These are phyloP conservation scores for Agrenia bidenticulata DNA, from an alignment of 2,888 invertebrate genomes.

Conservation along the genomic window DNA sequence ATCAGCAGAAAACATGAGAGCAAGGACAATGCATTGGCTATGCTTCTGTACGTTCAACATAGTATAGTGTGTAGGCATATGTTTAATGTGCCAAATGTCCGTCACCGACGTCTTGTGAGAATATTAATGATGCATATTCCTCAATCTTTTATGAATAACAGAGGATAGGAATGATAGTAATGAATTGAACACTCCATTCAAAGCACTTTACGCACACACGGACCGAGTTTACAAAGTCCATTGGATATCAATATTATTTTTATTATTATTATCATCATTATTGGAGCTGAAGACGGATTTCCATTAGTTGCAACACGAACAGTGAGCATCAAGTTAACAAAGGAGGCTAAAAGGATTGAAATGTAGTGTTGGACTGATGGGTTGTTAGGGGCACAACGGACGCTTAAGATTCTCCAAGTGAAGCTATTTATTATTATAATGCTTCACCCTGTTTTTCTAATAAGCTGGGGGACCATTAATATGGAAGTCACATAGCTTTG, in stretches of 20 bases:
- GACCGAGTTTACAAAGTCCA: too few relatives aligned
- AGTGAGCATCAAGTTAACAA: background rate
- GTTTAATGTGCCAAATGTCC: constrained; percentile 50
- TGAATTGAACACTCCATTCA: constrained; percentile 28
- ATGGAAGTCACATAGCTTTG: constrained; percentile 23
- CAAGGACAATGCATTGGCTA: constrained; percentile 11
- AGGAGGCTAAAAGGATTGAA: background rate
- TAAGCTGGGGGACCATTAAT: constrained; percentile 9
- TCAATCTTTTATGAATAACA: constrained; percentile 6
- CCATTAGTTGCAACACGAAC: background rate
- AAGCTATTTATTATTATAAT: constrained; percentile 8
- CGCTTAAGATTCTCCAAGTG: background rate
- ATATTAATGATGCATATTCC: constrained; percentile 45
- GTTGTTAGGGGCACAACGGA: background rate
- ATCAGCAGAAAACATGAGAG: constrained; percentile 6
- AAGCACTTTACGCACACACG: constrained; percentile 18
- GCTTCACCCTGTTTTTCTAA: constrained; percentile 9
- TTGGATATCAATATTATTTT: too few relatives aligned
- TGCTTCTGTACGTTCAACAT: constrained; percentile 4
- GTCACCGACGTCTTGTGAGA: constrained; percentile 39
- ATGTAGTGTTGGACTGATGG: too few relatives aligned
- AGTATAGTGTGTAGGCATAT: background rate
- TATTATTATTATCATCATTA: too few relatives aligned
- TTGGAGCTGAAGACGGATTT: constrained; percentile 5
- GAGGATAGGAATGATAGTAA: constrained; percentile 15